Evolutionary conservation across 2,797 vertebrate species (phyloP).

Genomic region (Alfaro cultratus): DNA sequence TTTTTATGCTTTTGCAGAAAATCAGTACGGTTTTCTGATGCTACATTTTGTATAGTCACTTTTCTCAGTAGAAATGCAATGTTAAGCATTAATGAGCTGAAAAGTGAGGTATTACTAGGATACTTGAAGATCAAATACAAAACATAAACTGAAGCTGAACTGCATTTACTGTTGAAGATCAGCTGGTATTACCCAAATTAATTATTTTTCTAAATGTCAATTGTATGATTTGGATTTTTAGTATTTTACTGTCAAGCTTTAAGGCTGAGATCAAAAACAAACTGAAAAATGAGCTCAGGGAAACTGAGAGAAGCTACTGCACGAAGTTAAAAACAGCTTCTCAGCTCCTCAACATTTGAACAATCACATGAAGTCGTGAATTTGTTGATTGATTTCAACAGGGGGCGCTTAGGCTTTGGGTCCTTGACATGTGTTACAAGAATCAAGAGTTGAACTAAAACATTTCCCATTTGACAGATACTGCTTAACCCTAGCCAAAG

Average conservation of each 20-base stretch:
- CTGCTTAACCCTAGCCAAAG: background rate
- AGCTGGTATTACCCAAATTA: background rate
- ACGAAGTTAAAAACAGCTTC: background rate
- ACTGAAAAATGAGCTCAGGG: background rate
- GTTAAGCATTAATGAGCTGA: background rate
- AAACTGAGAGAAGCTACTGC: background rate
- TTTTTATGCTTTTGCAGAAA: background rate
- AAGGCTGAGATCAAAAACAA: background rate
- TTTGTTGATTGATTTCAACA: background rate
- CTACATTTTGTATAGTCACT: background rate
- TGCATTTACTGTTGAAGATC: background rate
- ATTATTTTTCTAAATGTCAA: background rate
- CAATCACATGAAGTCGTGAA: background rate
- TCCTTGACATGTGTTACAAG: background rate
- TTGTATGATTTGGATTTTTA: background rate
- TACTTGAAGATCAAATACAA: background rate
- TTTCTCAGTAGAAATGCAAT: background rate
- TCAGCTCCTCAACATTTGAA: background rate
- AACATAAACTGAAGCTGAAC: background rate
- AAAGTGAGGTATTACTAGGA: background rate
- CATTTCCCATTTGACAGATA: background rate
- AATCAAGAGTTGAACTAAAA: background rate
- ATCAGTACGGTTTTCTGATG: background rate
- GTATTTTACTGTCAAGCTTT: background rate
- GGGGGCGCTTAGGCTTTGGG: background rate